Base-by-base conservation (phyloP, 2,797 vertebrate species). In the Atherinosoma microstoma region DNA sequence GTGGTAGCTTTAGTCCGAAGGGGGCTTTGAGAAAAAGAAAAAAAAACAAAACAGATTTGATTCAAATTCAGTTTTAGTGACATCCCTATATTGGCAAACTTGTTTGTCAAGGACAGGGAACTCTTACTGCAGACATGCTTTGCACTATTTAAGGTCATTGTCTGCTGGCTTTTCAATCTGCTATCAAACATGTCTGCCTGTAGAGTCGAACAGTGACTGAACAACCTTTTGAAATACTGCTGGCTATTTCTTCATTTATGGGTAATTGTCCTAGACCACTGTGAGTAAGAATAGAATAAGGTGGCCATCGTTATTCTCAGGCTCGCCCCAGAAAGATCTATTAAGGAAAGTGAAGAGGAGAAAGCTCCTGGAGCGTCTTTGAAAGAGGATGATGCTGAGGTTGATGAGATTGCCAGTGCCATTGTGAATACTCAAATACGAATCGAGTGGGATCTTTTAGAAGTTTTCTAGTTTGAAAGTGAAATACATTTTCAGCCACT, bases 51-150 rank as follows among this genome's bases (percentile, higher is more conserved):
- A 74, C 35, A 75, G 75, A 82, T 86, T 90, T 79, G 69, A 91
- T 91, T 87, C 78, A 70, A 72, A 86, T 84, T 83, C 10, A 32
- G 77, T 80, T 1, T 12, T 65, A 38, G 73, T 84, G 80, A 56
- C 79, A 74, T 87, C 61, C 68, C 58, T 35, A 58, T 75, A 75
- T 85, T 88, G 84, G 89, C 83, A 82, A 87, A 89, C 72, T 82
- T 90, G 82, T 90, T 83, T 80, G 87, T 91, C 84, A 88, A 90
- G 91, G 90, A 90, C 89, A 80, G 62, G 72, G 70, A 82, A 71
- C 78, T 80, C 76, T 82, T 76, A 73, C 72, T 36, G 73, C 72
- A 58, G 78, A 84, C 42, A 24, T 54, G 70, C 30, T 65, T 59
- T 8, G 53, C 36, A 38, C 59, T 78, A 34, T 85, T 83, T 77